These are phyloP conservation scores for Apamea epomidion DNA, from an alignment of 2,888 invertebrate genomes.

Conservation along the genomic window DNA sequence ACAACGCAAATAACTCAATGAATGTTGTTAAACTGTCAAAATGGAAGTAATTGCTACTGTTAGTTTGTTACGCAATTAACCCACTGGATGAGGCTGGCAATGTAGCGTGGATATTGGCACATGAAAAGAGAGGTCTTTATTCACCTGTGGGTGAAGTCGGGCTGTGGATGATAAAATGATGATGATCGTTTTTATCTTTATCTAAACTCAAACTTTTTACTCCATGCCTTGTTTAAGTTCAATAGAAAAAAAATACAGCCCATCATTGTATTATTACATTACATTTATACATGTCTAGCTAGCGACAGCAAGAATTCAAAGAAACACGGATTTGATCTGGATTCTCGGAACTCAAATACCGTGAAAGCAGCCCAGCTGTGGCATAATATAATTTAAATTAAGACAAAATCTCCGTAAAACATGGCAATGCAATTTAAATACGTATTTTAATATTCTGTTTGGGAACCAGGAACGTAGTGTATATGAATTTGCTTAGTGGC, in stretches of 20 bases:
- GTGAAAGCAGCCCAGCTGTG: conserved; percentile 45
- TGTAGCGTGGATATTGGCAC: no score
- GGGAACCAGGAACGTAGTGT: conserved; percentile 12
- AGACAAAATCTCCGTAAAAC: conserved; percentile 54
- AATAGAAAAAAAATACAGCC: neutral
- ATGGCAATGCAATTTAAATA: conserved; percentile 58
- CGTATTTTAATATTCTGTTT: conserved; percentile 57
- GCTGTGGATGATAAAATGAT: neutral
- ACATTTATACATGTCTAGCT: neutral
- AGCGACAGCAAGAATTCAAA: neutral
- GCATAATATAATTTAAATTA: conserved; percentile 60
- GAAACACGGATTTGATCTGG: conserved; percentile 14
- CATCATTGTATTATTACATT: neutral
- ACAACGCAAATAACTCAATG: no score
- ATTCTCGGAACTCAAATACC: conserved; percentile 38
- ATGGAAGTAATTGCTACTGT: no score
- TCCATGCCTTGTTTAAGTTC: neutral
- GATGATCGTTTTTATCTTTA: no score
- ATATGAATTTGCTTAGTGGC: conserved; percentile 38
- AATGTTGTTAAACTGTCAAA: no score
- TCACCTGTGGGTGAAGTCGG: neutral
- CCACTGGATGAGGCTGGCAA: no score
- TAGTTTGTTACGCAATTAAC: no score
- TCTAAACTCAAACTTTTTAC: neutral
- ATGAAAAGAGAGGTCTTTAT: neutral